phyloP scores from a whole-genome alignment of 2,797 vertebrate species.

The Morelia viridis region DNA sequence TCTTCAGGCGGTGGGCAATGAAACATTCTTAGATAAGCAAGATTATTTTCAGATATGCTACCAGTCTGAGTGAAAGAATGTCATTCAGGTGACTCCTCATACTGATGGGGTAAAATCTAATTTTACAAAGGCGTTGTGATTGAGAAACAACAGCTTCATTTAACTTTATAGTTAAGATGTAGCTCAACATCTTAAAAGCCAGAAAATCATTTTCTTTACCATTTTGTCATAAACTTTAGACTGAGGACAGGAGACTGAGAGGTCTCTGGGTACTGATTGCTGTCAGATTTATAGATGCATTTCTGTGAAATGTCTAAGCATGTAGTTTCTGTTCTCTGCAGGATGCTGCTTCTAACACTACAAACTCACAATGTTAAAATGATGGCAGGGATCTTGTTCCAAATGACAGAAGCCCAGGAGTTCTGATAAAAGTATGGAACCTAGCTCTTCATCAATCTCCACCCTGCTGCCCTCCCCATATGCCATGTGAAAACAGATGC shows the following conservation, averaged over 20 bases:
- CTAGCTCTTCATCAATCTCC: background rate
- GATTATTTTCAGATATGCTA: background rate
- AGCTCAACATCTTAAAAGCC: slow-evolving; percentile 48
- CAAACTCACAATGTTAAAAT: slow-evolving; percentile 64
- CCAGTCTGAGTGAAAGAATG: background rate
- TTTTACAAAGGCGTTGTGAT: slow-evolving; percentile 48
- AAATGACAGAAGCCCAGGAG: slow-evolving; percentile 45
- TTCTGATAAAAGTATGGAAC: slow-evolving; percentile 35
- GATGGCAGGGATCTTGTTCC: slow-evolving; percentile 55
- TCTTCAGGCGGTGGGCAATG: background rate
- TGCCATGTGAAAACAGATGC: background rate
- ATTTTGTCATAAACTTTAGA: slow-evolving; percentile 68
- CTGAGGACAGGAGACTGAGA: slow-evolving; percentile 60
- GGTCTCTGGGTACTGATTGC: slow-evolving; percentile 68
- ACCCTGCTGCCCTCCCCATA: background rate
- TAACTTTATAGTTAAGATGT: slow-evolving; percentile 53
- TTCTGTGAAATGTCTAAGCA: slow-evolving; percentile 53
- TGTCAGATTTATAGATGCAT: slow-evolving; percentile 71
- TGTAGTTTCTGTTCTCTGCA: slow-evolving; percentile 65
- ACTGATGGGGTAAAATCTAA: slow-evolving; percentile 29
- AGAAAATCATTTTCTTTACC: slow-evolving; percentile 62
- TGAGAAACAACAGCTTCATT: slow-evolving; percentile 36
- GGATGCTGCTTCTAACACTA: slow-evolving; percentile 63
- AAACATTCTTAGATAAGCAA: background rate
- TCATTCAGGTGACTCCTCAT: background rate